These are phyloP conservation scores for Nebria brevicollis DNA, from an alignment of 2,888 invertebrate genomes.

Conservation along the genomic window DNA sequence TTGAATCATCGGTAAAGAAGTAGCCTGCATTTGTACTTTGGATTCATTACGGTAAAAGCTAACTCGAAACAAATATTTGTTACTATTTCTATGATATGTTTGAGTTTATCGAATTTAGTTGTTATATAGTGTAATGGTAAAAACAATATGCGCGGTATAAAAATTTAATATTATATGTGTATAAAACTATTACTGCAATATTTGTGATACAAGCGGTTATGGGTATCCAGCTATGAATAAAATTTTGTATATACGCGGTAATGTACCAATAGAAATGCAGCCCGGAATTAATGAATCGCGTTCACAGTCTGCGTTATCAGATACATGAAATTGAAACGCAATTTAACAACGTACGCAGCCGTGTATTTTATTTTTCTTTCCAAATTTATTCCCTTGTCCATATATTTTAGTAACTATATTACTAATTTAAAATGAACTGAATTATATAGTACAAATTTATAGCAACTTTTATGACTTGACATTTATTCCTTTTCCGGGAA, in stretches of 20 bases:
- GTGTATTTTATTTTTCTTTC: neutral
- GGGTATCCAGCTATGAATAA: neutral
- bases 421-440: no score
- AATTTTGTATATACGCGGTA: neutral
- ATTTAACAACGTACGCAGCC: neutral
- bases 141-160: neutral
- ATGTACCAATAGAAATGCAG: neutral
- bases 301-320: neutral
- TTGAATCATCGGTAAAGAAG: constrained; percentile 5
- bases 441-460: no score
- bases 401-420: no score
- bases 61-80: constrained; percentile 24
- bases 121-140: neutral
- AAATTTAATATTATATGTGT: neutral
- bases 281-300: neutral
- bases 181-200: neutral
- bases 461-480: no score
- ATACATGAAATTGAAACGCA: neutral
- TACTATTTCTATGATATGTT: constrained; percentile 12
- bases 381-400: neutral
- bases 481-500: neutral
- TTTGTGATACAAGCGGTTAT: neutral
- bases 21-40: constrained; percentile 34
- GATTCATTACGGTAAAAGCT: constrained; percentile 38
- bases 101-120: no score